phyloP scores from a whole-genome alignment of 1,140 invertebrate species.

The Hypsibius dujardini region DNA sequence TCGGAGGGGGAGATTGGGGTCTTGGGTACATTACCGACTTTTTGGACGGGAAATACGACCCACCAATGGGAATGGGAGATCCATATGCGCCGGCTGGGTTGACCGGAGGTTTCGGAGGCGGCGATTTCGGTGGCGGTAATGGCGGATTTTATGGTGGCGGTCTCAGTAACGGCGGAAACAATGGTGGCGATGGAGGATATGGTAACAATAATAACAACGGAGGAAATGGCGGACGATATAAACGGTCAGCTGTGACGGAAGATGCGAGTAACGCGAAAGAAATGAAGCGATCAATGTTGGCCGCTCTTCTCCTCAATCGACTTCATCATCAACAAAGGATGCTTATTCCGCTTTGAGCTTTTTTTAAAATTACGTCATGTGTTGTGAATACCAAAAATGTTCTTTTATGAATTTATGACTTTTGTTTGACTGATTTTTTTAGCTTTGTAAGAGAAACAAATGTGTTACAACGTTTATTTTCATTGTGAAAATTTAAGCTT shows the following conservation, averaged over 20 bases:
- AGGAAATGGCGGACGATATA: neutral
- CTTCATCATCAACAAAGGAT: neutral
- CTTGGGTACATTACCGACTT: too few species aligned
- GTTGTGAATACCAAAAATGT: neutral
- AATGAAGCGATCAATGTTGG: neutral
- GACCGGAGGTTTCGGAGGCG: neutral
- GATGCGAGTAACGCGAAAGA: neutral
- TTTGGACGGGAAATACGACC: too few species aligned
- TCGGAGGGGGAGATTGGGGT: too few species aligned
- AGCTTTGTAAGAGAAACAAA: too few species aligned
- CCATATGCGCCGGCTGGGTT: too few species aligned
- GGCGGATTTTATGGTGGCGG: slow-evolving; percentile 8
- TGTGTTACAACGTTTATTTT: too few species aligned
- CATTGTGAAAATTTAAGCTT: too few species aligned
- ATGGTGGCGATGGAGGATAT: slow-evolving; percentile 1
- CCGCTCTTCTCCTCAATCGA: neutral
- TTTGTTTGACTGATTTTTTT: too few species aligned
- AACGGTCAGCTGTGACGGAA: neutral
- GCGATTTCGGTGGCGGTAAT: neutral
- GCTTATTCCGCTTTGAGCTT: neutral
- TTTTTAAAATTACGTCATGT: neutral
- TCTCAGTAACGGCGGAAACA: neutral
- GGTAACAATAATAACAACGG: neutral
- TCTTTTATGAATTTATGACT: neutral
- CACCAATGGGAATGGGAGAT: too few species aligned